Evolutionary conservation across 2,888 invertebrate genomes (phyloP).

Genomic region (Drymonia ruficornis): DNA sequence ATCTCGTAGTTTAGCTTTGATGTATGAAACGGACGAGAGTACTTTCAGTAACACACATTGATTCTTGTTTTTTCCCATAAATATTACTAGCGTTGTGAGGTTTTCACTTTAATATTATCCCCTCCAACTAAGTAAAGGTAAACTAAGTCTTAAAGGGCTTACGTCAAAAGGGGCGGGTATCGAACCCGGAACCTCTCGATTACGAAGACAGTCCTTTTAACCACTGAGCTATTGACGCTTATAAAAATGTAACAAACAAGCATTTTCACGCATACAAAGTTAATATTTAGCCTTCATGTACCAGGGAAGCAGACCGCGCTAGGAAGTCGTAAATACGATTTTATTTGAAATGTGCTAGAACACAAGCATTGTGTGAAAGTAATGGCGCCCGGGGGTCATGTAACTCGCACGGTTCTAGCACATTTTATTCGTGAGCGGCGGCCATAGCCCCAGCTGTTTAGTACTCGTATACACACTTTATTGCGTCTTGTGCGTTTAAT

Average conservation of each 20-base stretch:
- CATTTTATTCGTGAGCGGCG: conserved; percentile 56
- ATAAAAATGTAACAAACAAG: background rate
- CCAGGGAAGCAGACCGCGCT: conserved; percentile 43
- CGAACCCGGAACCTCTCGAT: no score
- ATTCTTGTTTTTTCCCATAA: no score
- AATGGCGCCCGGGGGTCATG: conserved; percentile 65
- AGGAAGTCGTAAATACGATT: conserved; percentile 71
- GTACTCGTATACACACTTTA: conserved; percentile 29
- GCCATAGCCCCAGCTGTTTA: conserved; percentile 32
- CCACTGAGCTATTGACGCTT: no score
- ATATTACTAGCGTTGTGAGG: no score
- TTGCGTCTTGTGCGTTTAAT: conserved; percentile 23
- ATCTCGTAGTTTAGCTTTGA: no score
- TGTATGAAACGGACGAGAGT: no score
- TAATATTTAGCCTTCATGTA: conserved; percentile 38
- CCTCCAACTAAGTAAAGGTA: no score
- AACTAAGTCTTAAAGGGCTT: no score
- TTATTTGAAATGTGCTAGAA: conserved; percentile 67
- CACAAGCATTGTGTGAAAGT: conserved; percentile 59
- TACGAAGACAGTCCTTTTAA: no score
- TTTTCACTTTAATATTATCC: no score
- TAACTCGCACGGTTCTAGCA: conserved; percentile 49
- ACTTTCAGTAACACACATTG: no score
- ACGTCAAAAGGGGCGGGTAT: no score
- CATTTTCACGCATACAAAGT: conserved; percentile 8